These are phyloP conservation scores for Ennomos quercinarius DNA, from an alignment of 2,888 invertebrate genomes.

Conservation along the genomic window DNA sequence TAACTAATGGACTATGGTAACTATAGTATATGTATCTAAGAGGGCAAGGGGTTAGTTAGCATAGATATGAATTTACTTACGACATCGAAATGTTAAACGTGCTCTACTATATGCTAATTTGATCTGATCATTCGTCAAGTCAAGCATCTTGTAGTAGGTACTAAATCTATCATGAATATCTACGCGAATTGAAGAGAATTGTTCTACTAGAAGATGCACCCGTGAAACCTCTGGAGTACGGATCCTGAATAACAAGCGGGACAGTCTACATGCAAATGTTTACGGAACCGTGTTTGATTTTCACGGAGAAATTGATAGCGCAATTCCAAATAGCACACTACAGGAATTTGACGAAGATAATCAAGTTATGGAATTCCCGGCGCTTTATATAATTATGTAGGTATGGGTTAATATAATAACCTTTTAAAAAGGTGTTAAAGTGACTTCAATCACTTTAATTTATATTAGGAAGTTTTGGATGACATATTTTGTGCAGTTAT, in stretches of 20 bases:
- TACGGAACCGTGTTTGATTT: conserved; percentile 22
- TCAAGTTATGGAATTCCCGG: no score
- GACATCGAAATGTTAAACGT: conserved; percentile 17
- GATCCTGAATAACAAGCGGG: conserved; percentile 22
- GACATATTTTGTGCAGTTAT: no score
- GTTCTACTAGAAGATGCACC: conserved; percentile 16
- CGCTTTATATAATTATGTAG: no score
- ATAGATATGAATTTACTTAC: conserved; percentile 34
- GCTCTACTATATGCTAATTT: conserved; percentile 21
- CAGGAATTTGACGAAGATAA: no score
- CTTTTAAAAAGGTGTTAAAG: no score
- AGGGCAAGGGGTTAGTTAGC: conserved; percentile 17
- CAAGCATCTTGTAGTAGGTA: conserved; percentile 6
- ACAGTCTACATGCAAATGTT: conserved; percentile 19
- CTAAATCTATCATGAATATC: conserved; percentile 12
- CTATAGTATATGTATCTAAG: conserved; percentile 4
- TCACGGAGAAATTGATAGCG: conserved; percentile 12
- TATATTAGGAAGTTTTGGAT: no score
- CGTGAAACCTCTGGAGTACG: conserved; percentile 16
- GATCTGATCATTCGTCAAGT: conserved; percentile 17
- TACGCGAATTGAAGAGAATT: conserved; percentile 19
- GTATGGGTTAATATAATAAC: no score
- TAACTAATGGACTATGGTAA: no score
- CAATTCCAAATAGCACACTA: conserved; percentile 4
- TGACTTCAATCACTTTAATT: no score